Evolutionary conservation across 2,888 invertebrate species (phyloP).

Genomic region (Dusona sp.): DNA sequence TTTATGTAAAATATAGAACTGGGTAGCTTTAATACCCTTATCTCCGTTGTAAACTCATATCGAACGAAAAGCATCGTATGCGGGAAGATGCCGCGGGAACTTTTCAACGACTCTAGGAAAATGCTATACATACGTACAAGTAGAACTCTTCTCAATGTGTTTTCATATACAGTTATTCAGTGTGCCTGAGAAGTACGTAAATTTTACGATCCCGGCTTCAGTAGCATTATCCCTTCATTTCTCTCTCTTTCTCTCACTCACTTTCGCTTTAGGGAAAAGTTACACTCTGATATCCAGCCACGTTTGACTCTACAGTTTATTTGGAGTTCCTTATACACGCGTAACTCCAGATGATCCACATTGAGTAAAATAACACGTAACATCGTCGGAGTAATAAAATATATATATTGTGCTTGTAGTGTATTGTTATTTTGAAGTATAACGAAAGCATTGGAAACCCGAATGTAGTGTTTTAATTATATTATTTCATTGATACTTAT

Average conservation of each 20-base stretch:
- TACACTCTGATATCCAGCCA: slow-evolving; percentile 35
- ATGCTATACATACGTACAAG: slow-evolving; percentile 39
- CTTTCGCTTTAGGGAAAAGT: slow-evolving; percentile 50
- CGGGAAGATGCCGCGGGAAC: slow-evolving; percentile 49
- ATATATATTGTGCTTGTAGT: neutral
- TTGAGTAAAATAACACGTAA: slow-evolving; percentile 51
- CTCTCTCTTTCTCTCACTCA: slow-evolving; percentile 36
- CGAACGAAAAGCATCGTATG: slow-evolving; percentile 58
- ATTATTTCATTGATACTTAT: neutral
- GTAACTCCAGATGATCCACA: slow-evolving; percentile 58
- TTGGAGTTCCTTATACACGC: slow-evolving; percentile 31
- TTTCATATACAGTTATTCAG: slow-evolving; percentile 39
- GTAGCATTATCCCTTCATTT: slow-evolving; percentile 33
- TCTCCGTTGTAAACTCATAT: slow-evolving; percentile 79
- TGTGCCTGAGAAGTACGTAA: slow-evolving; percentile 47
- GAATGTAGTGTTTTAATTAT: neutral
- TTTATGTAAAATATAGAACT: slow-evolving; percentile 44
- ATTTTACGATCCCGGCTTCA: slow-evolving; percentile 58
- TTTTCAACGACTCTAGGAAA: slow-evolving; percentile 56
- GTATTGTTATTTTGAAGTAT: neutral
- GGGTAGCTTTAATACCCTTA: slow-evolving; percentile 76
- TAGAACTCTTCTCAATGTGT: slow-evolving; percentile 20
- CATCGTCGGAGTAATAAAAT: neutral
- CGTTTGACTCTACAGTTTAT: slow-evolving; percentile 43
- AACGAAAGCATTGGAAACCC: neutral